Evolutionary conservation across 2,797 vertebrate species (phyloP), one percentile per base, ranked within the genome.

Genomic region (Melanotaenia boesemani): DNA sequence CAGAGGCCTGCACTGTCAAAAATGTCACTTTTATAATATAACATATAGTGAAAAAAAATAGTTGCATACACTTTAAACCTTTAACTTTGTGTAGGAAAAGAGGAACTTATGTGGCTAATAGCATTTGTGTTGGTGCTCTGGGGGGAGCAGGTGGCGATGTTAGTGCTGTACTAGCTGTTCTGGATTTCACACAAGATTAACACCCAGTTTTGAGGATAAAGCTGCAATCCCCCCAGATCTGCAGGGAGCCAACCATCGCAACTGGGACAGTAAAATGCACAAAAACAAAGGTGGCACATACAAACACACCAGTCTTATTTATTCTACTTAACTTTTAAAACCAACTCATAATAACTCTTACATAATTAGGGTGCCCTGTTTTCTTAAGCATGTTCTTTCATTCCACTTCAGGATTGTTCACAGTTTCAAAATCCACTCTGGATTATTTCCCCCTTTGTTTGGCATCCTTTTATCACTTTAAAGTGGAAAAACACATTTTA

Each of bases 161-260:
- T 66, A 68, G 59, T 54, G 74, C 77, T 16, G 52, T 32, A 34
- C 56, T 77, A 76, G 63, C 80, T 70, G 56, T 22, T 5, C 71
- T 79, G 84, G 83, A 92, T 91, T 92, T 87, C 81, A 57, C 61
- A 81, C 65, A 79, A 89, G 90, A 93, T 94, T 90, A 89, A 70
- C 79, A 76, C 75, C 36, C 73, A 80, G 84, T 84, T 85, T 78
- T 86, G 73, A 74, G 86, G 88, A 89, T 92, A 88, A 89, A 86
- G 70, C 84, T 61, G 44, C 76, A 91, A 85, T 88, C 84, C 82
- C 80, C 73, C 77, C 57, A 66, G 77, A 87, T 87, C 75, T 72
- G 68, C 63, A 73, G 77, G 78, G 79, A 89, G 66, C 59, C 13
- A 18, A 46, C 61, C 68, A 41, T 55, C 2, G 4, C 70, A 69